Evolutionary conservation across 2,888 invertebrate species (phyloP).

Genomic region (Euplagia quadripunctaria): DNA sequence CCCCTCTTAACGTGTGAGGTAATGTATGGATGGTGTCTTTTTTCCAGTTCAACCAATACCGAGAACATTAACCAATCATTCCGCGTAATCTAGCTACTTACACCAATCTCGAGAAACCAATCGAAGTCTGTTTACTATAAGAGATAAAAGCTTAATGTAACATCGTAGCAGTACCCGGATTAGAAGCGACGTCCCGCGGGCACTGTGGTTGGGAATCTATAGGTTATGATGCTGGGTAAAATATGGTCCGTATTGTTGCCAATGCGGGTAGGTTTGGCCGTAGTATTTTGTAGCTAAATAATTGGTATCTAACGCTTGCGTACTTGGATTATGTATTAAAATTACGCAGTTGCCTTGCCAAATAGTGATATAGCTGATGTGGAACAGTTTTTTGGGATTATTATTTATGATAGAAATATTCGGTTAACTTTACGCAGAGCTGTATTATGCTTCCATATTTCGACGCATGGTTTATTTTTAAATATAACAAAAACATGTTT

Average conservation of each 20-base stretch:
- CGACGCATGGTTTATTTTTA: too few species aligned
- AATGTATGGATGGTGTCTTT: too few species aligned
- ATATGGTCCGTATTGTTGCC: slow-evolving; percentile 47
- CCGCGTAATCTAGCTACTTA: background rate
- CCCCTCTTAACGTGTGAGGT: too few species aligned
- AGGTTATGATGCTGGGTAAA: slow-evolving; percentile 32
- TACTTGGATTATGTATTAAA: slow-evolving; percentile 11
- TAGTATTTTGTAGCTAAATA: slow-evolving; percentile 42
- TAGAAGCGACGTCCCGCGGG: slow-evolving; percentile 52
- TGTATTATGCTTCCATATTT: too few species aligned
- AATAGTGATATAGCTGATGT: background rate
- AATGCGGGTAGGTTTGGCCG: slow-evolving; percentile 46
- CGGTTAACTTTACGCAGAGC: too few species aligned
- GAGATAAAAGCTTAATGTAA: slow-evolving; percentile 46
- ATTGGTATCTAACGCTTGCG: slow-evolving; percentile 34
- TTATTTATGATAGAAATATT: background rate
- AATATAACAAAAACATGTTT: too few species aligned
- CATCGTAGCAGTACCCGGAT: slow-evolving; percentile 46
- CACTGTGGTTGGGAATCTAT: slow-evolving; percentile 20
- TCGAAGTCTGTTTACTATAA: slow-evolving; percentile 48
- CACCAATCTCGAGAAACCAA: slow-evolving; percentile 17
- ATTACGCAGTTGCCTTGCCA: slow-evolving; percentile 9
- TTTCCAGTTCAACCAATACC: background rate
- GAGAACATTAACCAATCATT: background rate
- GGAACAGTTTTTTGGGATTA: background rate